Conservation (phyloP, 1,140 invertebrate genomes). For the Triops longicaudatus region DNA sequence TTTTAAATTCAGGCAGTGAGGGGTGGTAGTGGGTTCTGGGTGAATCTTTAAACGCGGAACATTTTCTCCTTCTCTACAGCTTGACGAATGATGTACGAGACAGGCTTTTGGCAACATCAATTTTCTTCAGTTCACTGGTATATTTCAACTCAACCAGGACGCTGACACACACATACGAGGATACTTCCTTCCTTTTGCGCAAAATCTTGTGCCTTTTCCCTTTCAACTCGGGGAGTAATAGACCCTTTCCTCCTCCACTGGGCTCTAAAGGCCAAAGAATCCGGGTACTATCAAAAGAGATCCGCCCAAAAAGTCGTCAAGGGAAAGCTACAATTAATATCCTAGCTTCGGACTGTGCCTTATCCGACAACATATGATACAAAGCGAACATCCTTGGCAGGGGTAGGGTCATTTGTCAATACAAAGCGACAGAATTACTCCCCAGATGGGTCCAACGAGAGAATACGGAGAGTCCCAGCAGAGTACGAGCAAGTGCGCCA, state of each 20-base stretch:
- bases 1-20: background rate
- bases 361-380: background rate
- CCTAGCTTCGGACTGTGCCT: background rate
- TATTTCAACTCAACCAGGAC: background rate
- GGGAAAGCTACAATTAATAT: background rate
- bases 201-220: background rate
- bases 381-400: background rate
- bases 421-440: background rate
- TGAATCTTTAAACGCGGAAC: background rate
- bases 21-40: background rate
- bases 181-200: background rate
- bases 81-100: slow-evolving; percentile 1
- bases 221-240: background rate
- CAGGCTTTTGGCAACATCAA: slow-evolving; percentile 12
- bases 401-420: background rate
- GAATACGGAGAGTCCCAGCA: background rate
- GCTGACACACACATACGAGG: background rate
- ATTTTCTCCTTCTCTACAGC: background rate
- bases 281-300: background rate
- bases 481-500: background rate
- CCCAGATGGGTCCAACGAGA: background rate
- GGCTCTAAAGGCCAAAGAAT: background rate
- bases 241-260: background rate
- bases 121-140: background rate
- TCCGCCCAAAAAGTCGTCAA: background rate